phyloP scores from a whole-genome alignment of 2,113 vertebrate species.

The Nannospalax galili region DNA sequence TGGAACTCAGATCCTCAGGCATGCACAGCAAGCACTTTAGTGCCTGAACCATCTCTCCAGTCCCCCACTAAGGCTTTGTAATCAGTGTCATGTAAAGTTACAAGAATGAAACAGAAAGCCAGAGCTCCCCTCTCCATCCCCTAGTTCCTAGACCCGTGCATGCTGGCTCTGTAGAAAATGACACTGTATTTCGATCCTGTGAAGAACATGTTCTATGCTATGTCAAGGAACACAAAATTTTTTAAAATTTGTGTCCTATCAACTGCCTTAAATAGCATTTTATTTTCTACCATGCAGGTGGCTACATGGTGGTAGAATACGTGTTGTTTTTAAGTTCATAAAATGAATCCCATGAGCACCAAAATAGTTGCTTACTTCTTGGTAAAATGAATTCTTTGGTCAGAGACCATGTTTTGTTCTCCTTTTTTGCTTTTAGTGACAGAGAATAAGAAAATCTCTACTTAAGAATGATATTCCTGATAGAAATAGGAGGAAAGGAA shows the following conservation, averaged over 20 bases:
- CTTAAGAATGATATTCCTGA: background rate
- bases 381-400: background rate
- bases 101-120: background rate
- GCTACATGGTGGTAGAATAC: background rate
- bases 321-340: background rate
- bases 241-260: background rate
- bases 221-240: background rate
- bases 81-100: background rate
- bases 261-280: background rate
- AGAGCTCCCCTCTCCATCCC: accelerated
- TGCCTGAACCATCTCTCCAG: too few species aligned
- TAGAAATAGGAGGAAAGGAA: background rate
- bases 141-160: background rate
- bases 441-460: background rate
- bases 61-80: background rate
- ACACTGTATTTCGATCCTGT: background rate
- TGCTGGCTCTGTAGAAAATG: background rate
- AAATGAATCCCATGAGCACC: background rate
- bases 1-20: background rate
- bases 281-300: background rate
- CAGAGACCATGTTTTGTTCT: background rate
- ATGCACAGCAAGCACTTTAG: background rate
- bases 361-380: background rate
- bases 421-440: background rate
- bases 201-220: background rate